These are phyloP conservation scores for Operophtera brumata DNA, from an alignment of 2,888 invertebrate genomes.

Conservation along the genomic window DNA sequence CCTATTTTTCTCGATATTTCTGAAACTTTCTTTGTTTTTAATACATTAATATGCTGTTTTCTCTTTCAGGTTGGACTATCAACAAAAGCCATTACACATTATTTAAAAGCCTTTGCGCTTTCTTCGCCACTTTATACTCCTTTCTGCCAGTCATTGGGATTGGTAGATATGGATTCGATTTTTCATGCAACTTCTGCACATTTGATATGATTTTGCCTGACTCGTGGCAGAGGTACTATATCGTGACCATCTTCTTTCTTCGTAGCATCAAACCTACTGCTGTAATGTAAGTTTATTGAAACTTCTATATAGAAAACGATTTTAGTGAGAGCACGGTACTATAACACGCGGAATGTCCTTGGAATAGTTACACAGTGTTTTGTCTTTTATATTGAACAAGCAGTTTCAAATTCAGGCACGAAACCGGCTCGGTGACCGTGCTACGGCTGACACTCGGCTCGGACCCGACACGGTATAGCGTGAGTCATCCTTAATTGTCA, in stretches of 20 bases:
- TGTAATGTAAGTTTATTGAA: slow-evolving; percentile 56
- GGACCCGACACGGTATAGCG: too few species aligned
- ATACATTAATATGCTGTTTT: neutral
- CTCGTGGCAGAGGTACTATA: slow-evolving; percentile 51
- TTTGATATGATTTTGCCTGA: slow-evolving; percentile 61
- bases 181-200: slow-evolving; percentile 64
- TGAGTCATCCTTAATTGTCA: too few species aligned
- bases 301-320: neutral
- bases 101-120: slow-evolving; percentile 54
- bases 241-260: slow-evolving; percentile 54
- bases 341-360: too few species aligned
- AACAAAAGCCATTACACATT: slow-evolving; percentile 56
- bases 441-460: too few species aligned
- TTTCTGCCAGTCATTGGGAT: slow-evolving; percentile 61
- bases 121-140: slow-evolving; percentile 60
- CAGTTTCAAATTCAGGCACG: too few species aligned
- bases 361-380: too few species aligned
- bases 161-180: slow-evolving; percentile 64
- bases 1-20: neutral
- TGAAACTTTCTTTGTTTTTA: neutral
- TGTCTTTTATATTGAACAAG: too few species aligned
- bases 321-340: too few species aligned
- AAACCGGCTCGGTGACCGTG: too few species aligned
- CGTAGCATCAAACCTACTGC: slow-evolving; percentile 62
- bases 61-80: slow-evolving; percentile 61